Percentiles rank a stretch among this genome's conserved stretches.
These are phyloP conservation scores for Mesaphorura yosii DNA, from an alignment of 1,140 invertebrate genomes.

Conservation along the genomic window DNA sequence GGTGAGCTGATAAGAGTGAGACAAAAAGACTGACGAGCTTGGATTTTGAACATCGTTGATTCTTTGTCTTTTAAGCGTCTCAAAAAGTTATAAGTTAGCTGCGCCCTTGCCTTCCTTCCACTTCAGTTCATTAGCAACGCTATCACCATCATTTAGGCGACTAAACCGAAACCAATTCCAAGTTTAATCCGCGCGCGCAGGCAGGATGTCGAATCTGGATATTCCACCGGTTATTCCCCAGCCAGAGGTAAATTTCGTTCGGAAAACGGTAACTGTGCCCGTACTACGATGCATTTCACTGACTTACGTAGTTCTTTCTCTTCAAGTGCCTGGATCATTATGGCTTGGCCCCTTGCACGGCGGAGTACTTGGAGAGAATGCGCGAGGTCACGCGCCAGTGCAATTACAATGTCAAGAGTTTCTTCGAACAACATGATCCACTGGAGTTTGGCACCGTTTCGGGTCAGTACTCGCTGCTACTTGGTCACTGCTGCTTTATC, in stretches of 20 bases:
- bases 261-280: not conserved
- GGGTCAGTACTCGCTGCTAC: slow-evolving; percentile 7
- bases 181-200: too few relatives aligned
- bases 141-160: too few relatives aligned
- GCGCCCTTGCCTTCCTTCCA: not conserved
- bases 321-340: slow-evolving; percentile 24
- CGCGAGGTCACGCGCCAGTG: slow-evolving; percentile 8
- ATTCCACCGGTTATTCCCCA: slow-evolving; percentile 14
- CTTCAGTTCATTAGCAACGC: too few relatives aligned
- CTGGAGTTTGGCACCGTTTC: slow-evolving; percentile 29
- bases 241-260: slow-evolving; percentile 19
- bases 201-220: slow-evolving; percentile 24
- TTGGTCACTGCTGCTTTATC: not conserved
- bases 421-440: slow-evolving; percentile 28
- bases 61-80: too few relatives aligned
- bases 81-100: too few relatives aligned
- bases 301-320: not conserved
- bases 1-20: too few relatives aligned
- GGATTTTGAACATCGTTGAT: too few relatives aligned
- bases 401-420: slow-evolving; percentile 16
- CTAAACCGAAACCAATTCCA: too few relatives aligned
- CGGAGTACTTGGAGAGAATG: slow-evolving; percentile 29
- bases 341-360: slow-evolving; percentile 27
- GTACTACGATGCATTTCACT: not conserved
- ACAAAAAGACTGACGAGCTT: too few relatives aligned